Base-by-base conservation (phyloP, 2,113 vertebrate species). In the Catharus bicknelli region DNA sequence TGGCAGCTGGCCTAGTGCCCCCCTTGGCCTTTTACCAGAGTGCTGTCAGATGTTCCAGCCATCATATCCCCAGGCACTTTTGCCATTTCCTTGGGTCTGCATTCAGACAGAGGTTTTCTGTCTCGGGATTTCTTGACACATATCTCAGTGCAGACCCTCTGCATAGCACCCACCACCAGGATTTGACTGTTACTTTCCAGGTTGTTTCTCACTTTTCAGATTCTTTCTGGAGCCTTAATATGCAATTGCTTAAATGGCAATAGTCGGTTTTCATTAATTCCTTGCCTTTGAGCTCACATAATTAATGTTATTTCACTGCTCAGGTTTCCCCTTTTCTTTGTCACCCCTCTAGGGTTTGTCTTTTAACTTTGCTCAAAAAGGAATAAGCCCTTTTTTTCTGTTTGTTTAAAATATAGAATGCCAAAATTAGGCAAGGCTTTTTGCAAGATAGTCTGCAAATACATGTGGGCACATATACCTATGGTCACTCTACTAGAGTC, bases 41-140 rank as follows among this genome's bases (percentile, higher is more conserved):
- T 57, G 62, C 75, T 91, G 88, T 94, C 85, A 87, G 84, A 94
- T 63, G 40, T 91, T 90, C 47, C 66, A 90, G 69, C 36, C 70
- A 45, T n/a, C 82, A 43, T 7, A 75, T 48, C 78, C 70, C 74
- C 78, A 83, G 75, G 70, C 43, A 42, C 47, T 78, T 77, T 34
- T 4, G 3, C 73, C 57, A 15, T 68, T 89, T 88, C n/a, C 55
- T 85, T 63, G 38, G n/a, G 48, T 59, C 53, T 82, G 66, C 75
- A 91, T 53, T 61, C 45, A 79, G 48, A 45, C 26, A 62, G 27
- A 74, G 23, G 3, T 90, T 94, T 89, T 83, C 77, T 62, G 64
- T 26, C 23, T 75, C 3, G 0, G 12, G 40, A 43, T 68, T 82
- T 90, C 62, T 78, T 93, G 55, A 88, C 47, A 43, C 6, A 25